These are phyloP conservation scores for Tetragonula clypearis DNA, from an alignment of 1,140 invertebrate genomes.

Conservation along the genomic window DNA sequence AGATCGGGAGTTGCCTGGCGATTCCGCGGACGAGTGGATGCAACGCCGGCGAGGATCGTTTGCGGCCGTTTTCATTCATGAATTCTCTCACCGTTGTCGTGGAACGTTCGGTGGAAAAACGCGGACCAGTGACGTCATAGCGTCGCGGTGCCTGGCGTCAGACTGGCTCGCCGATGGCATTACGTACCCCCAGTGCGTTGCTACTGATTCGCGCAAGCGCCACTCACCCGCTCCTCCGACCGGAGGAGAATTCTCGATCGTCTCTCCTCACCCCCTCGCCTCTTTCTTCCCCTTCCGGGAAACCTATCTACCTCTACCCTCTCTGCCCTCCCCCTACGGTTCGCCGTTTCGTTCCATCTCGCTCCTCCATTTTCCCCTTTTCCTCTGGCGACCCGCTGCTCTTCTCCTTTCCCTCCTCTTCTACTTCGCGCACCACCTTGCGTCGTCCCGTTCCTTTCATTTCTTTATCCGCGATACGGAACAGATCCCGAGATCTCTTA, in stretches of 20 bases:
- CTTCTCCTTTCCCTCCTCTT: not conserved
- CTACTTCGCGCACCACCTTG: not conserved
- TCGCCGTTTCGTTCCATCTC: constrained; percentile 3
- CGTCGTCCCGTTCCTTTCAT: not conserved
- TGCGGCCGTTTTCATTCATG: constrained; percentile 70
- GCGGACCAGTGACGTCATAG: constrained; percentile 77
- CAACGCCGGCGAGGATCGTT: constrained; percentile 30
- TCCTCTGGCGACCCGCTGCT: not conserved
- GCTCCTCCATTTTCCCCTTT: not conserved
- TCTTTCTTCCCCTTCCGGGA: constrained; percentile 13
- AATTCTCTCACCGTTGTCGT: constrained; percentile 65
- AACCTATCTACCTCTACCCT: not conserved
- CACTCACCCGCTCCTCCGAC: constrained; percentile 59
- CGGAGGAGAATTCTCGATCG: constrained; percentile 38
- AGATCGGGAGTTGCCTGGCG: constrained; percentile 3
- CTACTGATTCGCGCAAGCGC: constrained; percentile 61
- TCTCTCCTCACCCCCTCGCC: constrained; percentile 21
- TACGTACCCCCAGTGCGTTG: constrained; percentile 54
- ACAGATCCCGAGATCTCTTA: not conserved
- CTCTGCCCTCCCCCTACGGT: not conserved
- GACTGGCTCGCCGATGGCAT: constrained; percentile 73
- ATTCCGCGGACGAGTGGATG: not conserved
- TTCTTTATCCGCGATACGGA: not conserved
- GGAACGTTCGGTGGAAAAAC: constrained; percentile 58
- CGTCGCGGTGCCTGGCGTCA: constrained; percentile 79